phyloP scores from a whole-genome alignment of 2,888 invertebrate species.

The Tenthredo livida region DNA sequence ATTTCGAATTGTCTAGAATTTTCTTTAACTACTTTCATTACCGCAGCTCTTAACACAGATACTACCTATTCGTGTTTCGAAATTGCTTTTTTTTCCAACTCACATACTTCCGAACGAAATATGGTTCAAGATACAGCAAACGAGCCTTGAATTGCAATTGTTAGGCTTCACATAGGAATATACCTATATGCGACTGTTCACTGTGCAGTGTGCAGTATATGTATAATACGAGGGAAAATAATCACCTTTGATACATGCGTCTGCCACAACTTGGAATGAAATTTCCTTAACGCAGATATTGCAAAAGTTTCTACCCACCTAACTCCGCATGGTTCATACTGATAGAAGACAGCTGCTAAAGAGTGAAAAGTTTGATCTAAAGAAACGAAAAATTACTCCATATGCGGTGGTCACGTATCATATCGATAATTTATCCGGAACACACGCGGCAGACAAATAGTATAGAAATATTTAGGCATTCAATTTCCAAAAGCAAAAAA shows the following conservation, averaged over 20 bases:
- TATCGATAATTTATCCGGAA: background rate
- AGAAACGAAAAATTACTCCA: background rate
- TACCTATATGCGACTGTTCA: background rate
- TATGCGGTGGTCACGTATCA: background rate
- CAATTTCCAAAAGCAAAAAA: background rate
- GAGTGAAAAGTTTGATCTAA: background rate
- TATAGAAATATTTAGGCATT: background rate
- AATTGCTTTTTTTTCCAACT: background rate
- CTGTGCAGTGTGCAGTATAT: background rate
- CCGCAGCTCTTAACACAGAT: background rate
- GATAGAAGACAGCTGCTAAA: background rate
- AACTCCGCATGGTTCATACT: background rate
- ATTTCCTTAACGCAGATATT: constrained; percentile 16
- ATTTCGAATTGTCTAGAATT: background rate
- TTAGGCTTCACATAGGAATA: background rate
- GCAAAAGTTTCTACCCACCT: background rate
- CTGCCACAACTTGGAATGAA: background rate
- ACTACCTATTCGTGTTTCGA: background rate
- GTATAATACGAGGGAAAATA: background rate
- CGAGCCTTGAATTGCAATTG: background rate
- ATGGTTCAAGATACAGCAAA: background rate
- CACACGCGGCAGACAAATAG: background rate
- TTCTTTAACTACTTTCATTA: background rate
- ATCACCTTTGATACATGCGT: background rate
- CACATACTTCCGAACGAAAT: background rate